Evolutionary conservation across 2,113 vertebrate genomes (phyloP).

Genomic region (Solea solea): DNA sequence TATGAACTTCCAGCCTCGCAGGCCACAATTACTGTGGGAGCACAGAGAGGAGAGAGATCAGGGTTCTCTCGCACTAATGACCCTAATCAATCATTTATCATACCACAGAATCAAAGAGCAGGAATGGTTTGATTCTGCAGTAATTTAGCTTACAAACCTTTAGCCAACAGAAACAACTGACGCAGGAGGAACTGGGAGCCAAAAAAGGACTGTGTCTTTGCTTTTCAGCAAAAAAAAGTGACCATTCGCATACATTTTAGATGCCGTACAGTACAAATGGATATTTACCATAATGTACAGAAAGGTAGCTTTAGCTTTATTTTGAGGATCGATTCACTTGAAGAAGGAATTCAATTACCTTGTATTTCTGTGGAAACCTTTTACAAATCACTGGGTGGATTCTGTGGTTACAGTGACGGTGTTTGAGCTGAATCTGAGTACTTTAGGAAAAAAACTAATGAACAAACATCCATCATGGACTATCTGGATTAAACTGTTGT

Average conservation of each 20-base stretch:
- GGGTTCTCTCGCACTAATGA: slow-evolving; percentile 60
- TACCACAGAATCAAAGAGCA: slow-evolving; percentile 52
- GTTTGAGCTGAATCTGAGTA: neutral
- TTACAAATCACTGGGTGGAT: neutral
- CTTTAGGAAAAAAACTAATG: neutral
- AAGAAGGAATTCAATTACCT: slow-evolving; percentile 52
- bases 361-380: slow-evolving; percentile 2
- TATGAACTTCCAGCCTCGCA: slow-evolving; percentile 54
- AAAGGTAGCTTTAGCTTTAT: slow-evolving; percentile 33
- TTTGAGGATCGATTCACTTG: slow-evolving; percentile 59
- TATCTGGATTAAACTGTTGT: neutral
- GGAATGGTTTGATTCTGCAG: slow-evolving; percentile 46
- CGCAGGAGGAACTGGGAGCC: slow-evolving; percentile 27
- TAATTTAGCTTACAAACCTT: slow-evolving; percentile 55
- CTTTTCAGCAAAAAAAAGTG: slow-evolving; percentile 31
- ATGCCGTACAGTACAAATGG: slow-evolving; percentile 20
- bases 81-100: slow-evolving; percentile 70
- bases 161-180: slow-evolving; percentile 48
- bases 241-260: slow-evolving; percentile 31
- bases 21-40: slow-evolving; percentile 51
- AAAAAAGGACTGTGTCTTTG: neutral
- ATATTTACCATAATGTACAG: neutral
- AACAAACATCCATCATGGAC: neutral
- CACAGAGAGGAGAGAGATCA: slow-evolving; percentile 27
- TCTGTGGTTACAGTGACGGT: neutral